Percentiles rank a stretch among this genome's conserved stretches.
Conservation (phyloP, 1,140 invertebrate species). For the Cyphomyrmex costatus region DNA sequence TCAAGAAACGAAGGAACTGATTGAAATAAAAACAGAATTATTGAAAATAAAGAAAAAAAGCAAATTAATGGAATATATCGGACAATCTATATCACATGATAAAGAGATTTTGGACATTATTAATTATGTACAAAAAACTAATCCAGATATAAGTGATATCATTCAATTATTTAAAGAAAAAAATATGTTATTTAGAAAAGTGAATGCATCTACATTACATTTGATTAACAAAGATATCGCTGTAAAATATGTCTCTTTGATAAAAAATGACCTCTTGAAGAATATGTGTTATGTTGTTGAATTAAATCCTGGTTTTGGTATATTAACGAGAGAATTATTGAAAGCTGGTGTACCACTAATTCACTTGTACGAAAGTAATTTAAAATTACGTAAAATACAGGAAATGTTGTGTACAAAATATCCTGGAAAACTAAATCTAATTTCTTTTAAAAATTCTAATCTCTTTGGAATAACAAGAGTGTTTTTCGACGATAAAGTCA, state of each 20-base stretch:
- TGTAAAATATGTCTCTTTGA: conserved; percentile 66
- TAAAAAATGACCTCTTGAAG: conserved; percentile 71
- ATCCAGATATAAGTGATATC: background rate
- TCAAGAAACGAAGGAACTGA: background rate
- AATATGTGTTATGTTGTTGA: conserved; percentile 72
- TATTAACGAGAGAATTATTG: conserved; percentile 79
- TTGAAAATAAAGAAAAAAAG: background rate
- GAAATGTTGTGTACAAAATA: conserved; percentile 42
- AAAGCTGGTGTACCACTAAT: conserved; percentile 71
- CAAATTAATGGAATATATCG: no score
- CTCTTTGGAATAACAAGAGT: conserved; percentile 33
- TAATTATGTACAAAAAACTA: background rate
- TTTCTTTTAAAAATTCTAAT: conserved; percentile 12
- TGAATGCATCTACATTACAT: conserved; percentile 8
- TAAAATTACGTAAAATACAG: conserved; percentile 47
- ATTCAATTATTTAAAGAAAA: background rate
- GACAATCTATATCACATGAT: background rate
- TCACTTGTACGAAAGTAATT: conserved; percentile 70
- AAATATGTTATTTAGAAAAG: background rate
- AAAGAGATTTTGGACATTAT: background rate
- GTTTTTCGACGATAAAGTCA: background rate
- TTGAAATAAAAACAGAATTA: background rate
- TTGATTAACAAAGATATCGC: conserved; percentile 63
- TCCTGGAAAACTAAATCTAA: conserved; percentile 57
- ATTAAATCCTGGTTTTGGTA: conserved; percentile 79